Percentiles rank a stretch among this genome's conserved stretches.
Conservation (phyloP, 2,113 vertebrate species). For the Xenopus laevis region DNA sequence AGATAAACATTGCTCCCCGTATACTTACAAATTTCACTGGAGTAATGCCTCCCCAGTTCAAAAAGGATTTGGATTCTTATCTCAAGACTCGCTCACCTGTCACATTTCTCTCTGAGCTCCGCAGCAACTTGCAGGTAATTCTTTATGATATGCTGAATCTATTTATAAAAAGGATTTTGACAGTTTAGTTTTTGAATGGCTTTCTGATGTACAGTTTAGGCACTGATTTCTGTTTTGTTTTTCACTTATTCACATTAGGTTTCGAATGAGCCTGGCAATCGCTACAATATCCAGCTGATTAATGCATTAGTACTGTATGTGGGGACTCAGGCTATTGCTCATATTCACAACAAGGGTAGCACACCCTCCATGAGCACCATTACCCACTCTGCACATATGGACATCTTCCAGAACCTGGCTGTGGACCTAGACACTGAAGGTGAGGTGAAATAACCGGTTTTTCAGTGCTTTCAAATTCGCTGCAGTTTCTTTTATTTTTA, state of each 20-base stretch:
- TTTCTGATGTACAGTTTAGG: constrained; percentile 10
- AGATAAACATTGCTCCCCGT: constrained; percentile 96
- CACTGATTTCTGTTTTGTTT: background rate
- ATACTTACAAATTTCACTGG: constrained; percentile 98
- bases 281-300: constrained; percentile 98
- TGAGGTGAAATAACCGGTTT: constrained; percentile 51
- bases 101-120: constrained; percentile 93
- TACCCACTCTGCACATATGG: constrained; percentile 98
- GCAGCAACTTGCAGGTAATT: constrained; percentile 92
- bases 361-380: constrained; percentile 99
- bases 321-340: constrained; percentile 95
- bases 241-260: constrained; percentile 68
- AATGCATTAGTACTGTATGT: constrained; percentile 97
- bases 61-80: constrained; percentile 98
- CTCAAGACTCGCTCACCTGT: constrained; percentile 97
- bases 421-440: constrained; percentile 98
- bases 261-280: constrained; percentile 95
- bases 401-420: constrained; percentile 98
- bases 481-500: too few relatives aligned
- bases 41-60: constrained; percentile 98
- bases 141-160: background rate
- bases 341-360: constrained; percentile 98
- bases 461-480: too few relatives aligned
- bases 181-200: background rate
- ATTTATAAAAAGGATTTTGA: too few relatives aligned